Percentiles rank a stretch among this genome's conserved stretches.
These are phyloP conservation scores for Schizothorax lantsangensis DNA, from an alignment of 2,797 vertebrate genomes.

Conservation along the genomic window DNA sequence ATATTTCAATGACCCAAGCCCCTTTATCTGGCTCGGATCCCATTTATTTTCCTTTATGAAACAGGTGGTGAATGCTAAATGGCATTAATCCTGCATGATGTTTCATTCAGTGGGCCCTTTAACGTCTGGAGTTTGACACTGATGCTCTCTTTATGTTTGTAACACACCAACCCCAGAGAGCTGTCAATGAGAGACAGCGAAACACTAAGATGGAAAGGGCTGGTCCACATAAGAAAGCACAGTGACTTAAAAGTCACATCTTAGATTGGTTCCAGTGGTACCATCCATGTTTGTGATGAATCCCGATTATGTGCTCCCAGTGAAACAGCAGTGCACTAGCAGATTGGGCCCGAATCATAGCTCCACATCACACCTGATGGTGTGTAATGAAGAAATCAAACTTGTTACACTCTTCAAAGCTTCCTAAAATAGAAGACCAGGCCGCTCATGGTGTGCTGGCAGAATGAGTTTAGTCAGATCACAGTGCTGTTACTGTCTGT, in stretches of 20 bases:
- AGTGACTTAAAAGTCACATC: background rate
- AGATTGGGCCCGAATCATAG: conserved; percentile 6
- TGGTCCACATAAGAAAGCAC: background rate
- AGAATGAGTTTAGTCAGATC: background rate
- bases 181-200: background rate
- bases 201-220: background rate
- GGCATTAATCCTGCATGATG: conserved; percentile 45
- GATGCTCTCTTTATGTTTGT: conserved; percentile 3
- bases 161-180: background rate
- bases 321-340: conserved; percentile 2
- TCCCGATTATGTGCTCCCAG: background rate
- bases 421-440: conserved; percentile 3
- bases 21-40: conserved; percentile 13
- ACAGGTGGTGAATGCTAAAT: conserved; percentile 41
- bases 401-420: background rate
- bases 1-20: conserved; percentile 39
- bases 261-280: background rate
- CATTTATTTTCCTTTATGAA: conserved; percentile 47
- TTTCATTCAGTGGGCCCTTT: conserved; percentile 22
- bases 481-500: background rate
- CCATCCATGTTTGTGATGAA: background rate
- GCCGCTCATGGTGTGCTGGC: too few relatives aligned
- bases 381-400: conserved; percentile 1
- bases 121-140: conserved; percentile 16
- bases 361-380: background rate